Base-by-base conservation (phyloP, 2,797 vertebrate species). In the Euthynnus affinis region DNA sequence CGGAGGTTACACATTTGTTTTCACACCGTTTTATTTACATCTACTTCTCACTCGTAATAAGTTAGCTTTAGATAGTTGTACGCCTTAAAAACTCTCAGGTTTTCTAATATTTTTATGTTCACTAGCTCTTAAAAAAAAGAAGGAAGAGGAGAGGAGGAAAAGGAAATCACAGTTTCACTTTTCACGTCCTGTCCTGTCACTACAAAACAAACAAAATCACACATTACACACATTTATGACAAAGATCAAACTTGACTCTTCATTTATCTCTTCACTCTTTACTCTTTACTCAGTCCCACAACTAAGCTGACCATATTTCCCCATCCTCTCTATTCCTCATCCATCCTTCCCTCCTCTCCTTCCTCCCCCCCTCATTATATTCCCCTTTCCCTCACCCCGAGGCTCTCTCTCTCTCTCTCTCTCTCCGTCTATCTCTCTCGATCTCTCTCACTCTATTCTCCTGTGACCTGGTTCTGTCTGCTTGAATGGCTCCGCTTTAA, bases 381-480 rank as follows among this genome's bases (percentile, higher is more conserved):
- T 76, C 71, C 74, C 77, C 56, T 78, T 85, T 59, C 75, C 82
- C 69, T 89, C 59, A 23, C 79, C 86, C 89, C 6, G 67, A 86
- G 88, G 88, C 89, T 67, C 68, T 74, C 72, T 70, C 57, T 59
- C 67, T 83, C 81, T 73, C 69, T 81, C 74, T 5, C 65, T 89
- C 88, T 88, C 22, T 27, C 56, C 46, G 56, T 61, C 51, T 27
- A 7, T 20, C 61, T 53, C 46, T 63, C 79, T 71, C 70, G 13
- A 59, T 75, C 67, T 84, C 82, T 73, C 69, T 81, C 74, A 6
- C 63, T 90, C 88, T 88, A 84, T 92, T 93, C 93, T 93, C 91
- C 85, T 81, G 71, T 93, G 93, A 94, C 93, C 93, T 94, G 93
- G 91, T 90, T 94, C 89, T 93, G 90, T 93, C 90, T 91, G 91